Percentiles rank a stretch among this genome's conserved stretches.
Conservation (phyloP, 37 sponge, comb jelly and placozoan genomes). For the Bolinopsis microptera region DNA sequence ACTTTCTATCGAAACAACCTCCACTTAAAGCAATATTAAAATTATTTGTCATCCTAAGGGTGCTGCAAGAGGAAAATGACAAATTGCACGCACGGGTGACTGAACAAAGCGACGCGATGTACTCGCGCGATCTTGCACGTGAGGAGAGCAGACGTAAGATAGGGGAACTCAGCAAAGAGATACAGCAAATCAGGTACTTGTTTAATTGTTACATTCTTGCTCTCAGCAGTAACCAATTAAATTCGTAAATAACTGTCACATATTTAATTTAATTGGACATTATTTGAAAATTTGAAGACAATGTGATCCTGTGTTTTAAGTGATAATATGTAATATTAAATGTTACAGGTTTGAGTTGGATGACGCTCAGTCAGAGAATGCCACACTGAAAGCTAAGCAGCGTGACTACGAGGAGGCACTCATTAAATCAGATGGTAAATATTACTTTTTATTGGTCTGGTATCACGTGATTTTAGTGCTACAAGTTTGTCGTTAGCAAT, state of each 20-base stretch:
- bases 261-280: too few relatives aligned
- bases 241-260: too few relatives aligned
- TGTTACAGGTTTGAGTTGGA: conserved; percentile 41
- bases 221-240: too few relatives aligned
- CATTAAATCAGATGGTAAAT: conserved; percentile 56
- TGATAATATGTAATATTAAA: too few relatives aligned
- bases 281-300: too few relatives aligned
- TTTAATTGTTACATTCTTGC: too few relatives aligned
- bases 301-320: too few relatives aligned
- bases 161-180: conserved; percentile 41
- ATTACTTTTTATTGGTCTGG: neutral
- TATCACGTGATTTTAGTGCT: too few relatives aligned
- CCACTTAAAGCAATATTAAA: too few relatives aligned
- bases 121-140: conserved; percentile 31
- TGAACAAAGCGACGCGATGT: conserved; percentile 42
- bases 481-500: too few relatives aligned
- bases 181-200: conserved; percentile 19
- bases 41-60: too few relatives aligned
- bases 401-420: conserved; percentile 64
- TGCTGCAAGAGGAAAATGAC: conserved; percentile 40
- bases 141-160: conserved; percentile 39
- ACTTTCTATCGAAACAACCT: too few relatives aligned
- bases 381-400: conserved; percentile 55
- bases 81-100: neutral
- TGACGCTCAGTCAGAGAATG: conserved; percentile 24